A percentile compares a stretch with the other conserved stretches of the same genome.
These are phyloP conservation scores for Pelagia noctiluca DNA, from an alignment of 30 jellyfish, hydroid and myxozoan species.

Conservation along the genomic window DNA sequence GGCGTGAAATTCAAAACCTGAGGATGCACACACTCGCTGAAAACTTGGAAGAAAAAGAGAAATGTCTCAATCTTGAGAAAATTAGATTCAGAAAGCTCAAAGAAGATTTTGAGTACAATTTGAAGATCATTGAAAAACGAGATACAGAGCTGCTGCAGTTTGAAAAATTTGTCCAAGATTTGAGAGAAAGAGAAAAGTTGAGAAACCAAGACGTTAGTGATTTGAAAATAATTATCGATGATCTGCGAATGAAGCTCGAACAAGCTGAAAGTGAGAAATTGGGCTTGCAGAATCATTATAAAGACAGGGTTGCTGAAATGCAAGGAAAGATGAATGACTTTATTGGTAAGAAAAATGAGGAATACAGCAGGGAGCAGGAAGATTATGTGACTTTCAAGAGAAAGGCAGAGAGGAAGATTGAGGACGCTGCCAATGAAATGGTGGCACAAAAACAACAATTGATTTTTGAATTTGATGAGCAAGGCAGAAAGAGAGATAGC, in stretches of 20 bases:
- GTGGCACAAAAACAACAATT: conserved; percentile 44
- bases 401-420: conserved; percentile 48
- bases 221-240: conserved; percentile 65
- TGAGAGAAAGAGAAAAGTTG: conserved; percentile 41
- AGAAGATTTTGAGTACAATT: conserved; percentile 79
- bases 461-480: conserved; percentile 74
- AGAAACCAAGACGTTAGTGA: conserved; percentile 74
- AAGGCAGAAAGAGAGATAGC: conserved; percentile 48
- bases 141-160: conserved; percentile 74
- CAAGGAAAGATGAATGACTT: conserved; percentile 61
- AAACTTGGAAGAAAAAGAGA: conserved; percentile 71
- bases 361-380: conserved; percentile 55
- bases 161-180: conserved; percentile 52
- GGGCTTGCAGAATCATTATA: conserved; percentile 41
- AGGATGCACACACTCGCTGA: conserved; percentile 49
- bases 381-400: conserved; percentile 65
- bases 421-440: conserved; percentile 65
- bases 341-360: conserved; percentile 45
- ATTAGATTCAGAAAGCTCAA: conserved; percentile 61
- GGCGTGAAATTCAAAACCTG: conserved; percentile 44
- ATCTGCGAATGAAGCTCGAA: conserved; percentile 25
- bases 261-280: conserved; percentile 45
- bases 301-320: conserved; percentile 46
- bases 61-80: conserved; percentile 64
- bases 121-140: conserved; percentile 72